Base-by-base conservation (phyloP, 2,888 invertebrate species). In the Oscheius onirici region DNA sequence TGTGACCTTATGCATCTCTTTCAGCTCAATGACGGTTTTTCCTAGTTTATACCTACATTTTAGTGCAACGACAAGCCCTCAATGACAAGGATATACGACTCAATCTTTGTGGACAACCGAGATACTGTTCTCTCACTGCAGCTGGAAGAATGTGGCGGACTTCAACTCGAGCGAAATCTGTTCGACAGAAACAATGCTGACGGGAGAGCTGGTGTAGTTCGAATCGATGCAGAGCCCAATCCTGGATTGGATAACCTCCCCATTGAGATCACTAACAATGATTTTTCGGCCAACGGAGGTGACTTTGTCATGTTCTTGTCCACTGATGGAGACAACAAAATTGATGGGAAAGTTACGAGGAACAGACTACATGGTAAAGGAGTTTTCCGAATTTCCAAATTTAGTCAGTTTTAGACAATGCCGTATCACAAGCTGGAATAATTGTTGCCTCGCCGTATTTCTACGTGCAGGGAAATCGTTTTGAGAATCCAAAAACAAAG, bases 31-130 rank as follows among this genome's bases (percentile, higher is more conserved):
- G n/a, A n/a, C n/a, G n/a, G n/a, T n/a, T n/a, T n/a, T n/a, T n/a
- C n/a, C n/a, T n/a, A n/a, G n/a, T n/a, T n/a, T n/a, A n/a, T n/a
- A n/a, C n/a, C n/a, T n/a, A n/a, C n/a, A n/a, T 68, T 76, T 43
- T 66, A 74, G 69, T 79, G 79, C 67, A 73, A 79, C n/a, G 73
- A 72, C 46, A 72, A 63, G 20, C 70, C 72, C 40, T 75, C 74
- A 49, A 43, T 75, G 63, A 72, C 76, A 3, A 58, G 68, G 40
- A 69, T 79, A 40, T 67, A 63, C 17, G 74, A 79, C 41, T 71
- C 72, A 10, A 52, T 57, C 11, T 79, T 79, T 54, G 49, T 58
- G 22, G 28, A 58, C 26, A 79, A 79, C 43, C 71, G 24, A 24
- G 75, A 76, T 43, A 74, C 76, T 10, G 77, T 79, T 13, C 63